Evolutionary conservation across 2,113 vertebrate genomes (phyloP).

Genomic region (Grantiella picta): DNA sequence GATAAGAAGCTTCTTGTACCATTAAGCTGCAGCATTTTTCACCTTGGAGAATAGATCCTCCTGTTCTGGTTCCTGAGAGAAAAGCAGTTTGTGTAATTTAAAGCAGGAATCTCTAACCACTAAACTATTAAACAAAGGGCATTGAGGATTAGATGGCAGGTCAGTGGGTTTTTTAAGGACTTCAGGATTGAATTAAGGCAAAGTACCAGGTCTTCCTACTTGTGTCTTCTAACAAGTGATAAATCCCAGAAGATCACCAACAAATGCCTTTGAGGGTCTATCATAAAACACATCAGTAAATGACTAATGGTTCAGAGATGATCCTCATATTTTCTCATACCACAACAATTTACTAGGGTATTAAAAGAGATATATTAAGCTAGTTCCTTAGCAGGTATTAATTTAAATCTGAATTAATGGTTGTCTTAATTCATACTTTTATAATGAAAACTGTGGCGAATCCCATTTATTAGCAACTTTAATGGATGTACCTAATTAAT

Average conservation of each 20-base stretch:
- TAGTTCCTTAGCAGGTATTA: not conserved
- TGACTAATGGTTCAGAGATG: not conserved
- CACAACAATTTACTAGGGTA: not conserved
- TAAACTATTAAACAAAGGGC: not conserved
- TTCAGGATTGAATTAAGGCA: not conserved
- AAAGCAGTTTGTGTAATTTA: not conserved
- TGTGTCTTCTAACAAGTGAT: not conserved
- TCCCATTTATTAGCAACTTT: not conserved
- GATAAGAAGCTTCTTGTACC: not conserved
- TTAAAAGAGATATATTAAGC: not conserved
- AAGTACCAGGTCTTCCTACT: not conserved
- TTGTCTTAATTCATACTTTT: not conserved
- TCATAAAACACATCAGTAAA: not conserved
- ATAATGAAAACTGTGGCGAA: not conserved
- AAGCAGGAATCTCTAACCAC: not conserved
- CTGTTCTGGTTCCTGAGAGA: not conserved
- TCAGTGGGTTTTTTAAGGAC: not conserved
- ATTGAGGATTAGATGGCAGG: not conserved
- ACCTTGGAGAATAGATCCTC: slow-evolving; percentile 5
- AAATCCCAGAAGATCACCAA: not conserved
- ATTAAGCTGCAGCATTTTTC: not conserved
- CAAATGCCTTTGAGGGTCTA: not conserved
- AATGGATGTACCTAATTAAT: not conserved
- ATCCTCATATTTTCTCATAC: not conserved
- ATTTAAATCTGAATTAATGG: not conserved